Conservation (phyloP, 2,888 invertebrate species). For the Druceiella hillmani region DNA sequence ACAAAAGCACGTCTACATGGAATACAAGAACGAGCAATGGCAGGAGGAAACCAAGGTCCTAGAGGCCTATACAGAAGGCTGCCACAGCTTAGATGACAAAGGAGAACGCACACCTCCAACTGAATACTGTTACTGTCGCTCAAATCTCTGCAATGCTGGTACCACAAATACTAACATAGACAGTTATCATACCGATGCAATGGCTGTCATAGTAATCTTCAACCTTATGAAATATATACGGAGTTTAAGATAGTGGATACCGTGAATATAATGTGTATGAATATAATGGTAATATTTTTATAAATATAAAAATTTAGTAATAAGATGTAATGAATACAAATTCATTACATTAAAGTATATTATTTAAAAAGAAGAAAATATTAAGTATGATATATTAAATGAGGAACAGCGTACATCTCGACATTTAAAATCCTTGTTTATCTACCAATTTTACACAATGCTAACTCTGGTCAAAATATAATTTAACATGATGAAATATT, state of each 20-base stretch:
- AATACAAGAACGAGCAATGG: conserved; percentile 60
- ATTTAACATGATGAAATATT: too few species aligned
- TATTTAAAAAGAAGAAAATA: too few species aligned
- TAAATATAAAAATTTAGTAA: too few species aligned
- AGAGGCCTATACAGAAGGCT: conserved; percentile 69
- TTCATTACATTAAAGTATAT: too few species aligned
- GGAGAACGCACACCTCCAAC: conserved; percentile 56
- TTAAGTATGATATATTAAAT: too few species aligned
- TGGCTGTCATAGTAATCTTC: conserved; percentile 58
- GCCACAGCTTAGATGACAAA: conserved; percentile 57
- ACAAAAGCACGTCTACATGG: conserved; percentile 62
- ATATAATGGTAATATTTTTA: neutral
- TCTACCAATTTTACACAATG: too few species aligned
- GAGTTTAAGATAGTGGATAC: conserved; percentile 40
- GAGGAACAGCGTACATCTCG: too few species aligned
- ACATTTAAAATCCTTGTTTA: too few species aligned
- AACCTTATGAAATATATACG: conserved; percentile 57
- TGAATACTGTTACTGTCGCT: conserved; percentile 68
- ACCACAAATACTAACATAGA: conserved; percentile 37
- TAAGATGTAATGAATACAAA: too few species aligned
- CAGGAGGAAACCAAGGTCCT: conserved; percentile 57
- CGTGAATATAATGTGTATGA: neutral
- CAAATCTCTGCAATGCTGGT: conserved; percentile 65
- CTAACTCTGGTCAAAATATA: too few species aligned
- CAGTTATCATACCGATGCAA: conserved; percentile 50